A percentile compares a stretch with the other conserved stretches of the same genome.
Conservation (phyloP, 2,113 vertebrate genomes). For the Spheniscus mendiculus region DNA sequence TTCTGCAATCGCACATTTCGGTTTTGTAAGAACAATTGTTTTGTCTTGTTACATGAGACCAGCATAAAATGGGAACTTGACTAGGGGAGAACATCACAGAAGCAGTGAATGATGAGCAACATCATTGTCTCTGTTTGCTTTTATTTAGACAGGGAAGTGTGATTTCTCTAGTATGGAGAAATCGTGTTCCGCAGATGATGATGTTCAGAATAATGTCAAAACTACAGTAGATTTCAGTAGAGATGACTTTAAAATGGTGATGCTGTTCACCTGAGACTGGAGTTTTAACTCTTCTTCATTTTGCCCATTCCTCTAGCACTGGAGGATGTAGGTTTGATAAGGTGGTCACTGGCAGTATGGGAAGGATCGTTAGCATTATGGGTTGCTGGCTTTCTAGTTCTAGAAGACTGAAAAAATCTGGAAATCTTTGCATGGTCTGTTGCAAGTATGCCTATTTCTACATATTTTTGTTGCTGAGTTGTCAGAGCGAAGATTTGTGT, state of each 20-base stretch:
- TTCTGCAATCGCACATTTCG: not conserved
- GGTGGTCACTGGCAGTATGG: not conserved
- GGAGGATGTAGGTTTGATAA: not conserved
- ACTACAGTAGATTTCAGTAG: not conserved
- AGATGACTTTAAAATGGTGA: not conserved
- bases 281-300: not conserved
- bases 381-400: not conserved
- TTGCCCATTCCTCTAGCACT: not conserved
- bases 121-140: not conserved
- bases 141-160: not conserved
- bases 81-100: not conserved
- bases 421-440: not conserved
- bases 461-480: not conserved
- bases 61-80: not conserved
- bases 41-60: not conserved
- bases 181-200: accelerated
- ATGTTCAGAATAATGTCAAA: not conserved
- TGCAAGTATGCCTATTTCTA: not conserved
- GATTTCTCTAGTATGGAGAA: not conserved
- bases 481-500: not conserved
- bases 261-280: not conserved
- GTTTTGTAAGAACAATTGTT: not conserved
- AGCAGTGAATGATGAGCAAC: not conserved
- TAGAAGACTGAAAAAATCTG: not conserved
- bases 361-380: accelerated